Conservation (phyloP, 2,113 vertebrate species). For the crab-eating macaque (Macaca fascicularis) region T2T-MFA8v1.1 NC_088393.1:55542001-55542500, state of each 20-base stretch:
- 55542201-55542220: not conserved
- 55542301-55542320: not conserved
- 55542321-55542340: not conserved
- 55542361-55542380: not conserved
- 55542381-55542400: not conserved
- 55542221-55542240: slow-evolving; percentile 58
- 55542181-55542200: not conserved
- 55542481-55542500: not conserved
- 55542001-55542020: too few species aligned
- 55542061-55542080: slow-evolving; percentile 63
- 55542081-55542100: slow-evolving; percentile 79
- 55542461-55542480: not conserved
- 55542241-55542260: slow-evolving; percentile 35
- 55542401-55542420: not conserved
- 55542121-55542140: slow-evolving; percentile 68
- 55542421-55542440: not conserved
- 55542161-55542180: not conserved
- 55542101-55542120: slow-evolving; percentile 67
- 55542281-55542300: not conserved
- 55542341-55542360: not conserved
- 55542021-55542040: not conserved
- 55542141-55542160: not conserved
- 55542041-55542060: not conserved
- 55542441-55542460: not conserved
- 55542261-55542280: slow-evolving; percentile 31